Evolutionary conservation across 2,888 invertebrate genomes (phyloP).

Genomic region (Oscheius sp.): DNA sequence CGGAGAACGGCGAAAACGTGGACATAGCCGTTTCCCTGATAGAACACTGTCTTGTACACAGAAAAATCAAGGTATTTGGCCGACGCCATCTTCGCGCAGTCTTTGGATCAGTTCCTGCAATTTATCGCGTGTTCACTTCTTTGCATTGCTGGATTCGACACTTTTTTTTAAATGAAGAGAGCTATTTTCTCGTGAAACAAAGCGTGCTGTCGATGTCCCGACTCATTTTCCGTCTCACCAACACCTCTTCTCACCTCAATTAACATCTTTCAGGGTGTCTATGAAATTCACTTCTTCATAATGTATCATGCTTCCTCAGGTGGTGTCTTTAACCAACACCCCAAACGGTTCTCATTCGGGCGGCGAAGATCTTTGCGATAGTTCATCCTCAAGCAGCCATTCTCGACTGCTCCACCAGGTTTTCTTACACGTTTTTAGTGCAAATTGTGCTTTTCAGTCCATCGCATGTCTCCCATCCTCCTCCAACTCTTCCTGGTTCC

Average conservation of each 20-base stretch:
- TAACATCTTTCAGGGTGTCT: slow-evolving; percentile 18
- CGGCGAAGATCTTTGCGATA: slow-evolving; percentile 19
- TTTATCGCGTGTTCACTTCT: no score
- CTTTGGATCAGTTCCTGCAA: no score
- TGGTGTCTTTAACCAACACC: slow-evolving; percentile 23
- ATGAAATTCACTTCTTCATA: slow-evolving; percentile 18
- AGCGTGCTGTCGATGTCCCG: background rate
- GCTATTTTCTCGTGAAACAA: background rate
- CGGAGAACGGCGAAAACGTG: no score
- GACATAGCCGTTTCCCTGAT: no score
- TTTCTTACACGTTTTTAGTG: background rate
- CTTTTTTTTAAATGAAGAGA: background rate
- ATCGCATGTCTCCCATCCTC: slow-evolving; percentile 19
- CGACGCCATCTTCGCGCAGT: no score
- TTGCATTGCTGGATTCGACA: background rate
- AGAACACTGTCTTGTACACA: no score
- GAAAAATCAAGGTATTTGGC: no score
- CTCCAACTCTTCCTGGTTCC: slow-evolving; percentile 40
- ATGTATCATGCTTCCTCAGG: slow-evolving; percentile 21
- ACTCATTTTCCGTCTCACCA: no score
- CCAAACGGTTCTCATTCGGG: slow-evolving; percentile 16
- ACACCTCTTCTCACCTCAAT: background rate
- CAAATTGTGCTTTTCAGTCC: slow-evolving; percentile 9
- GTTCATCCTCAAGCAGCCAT: slow-evolving; percentile 9
- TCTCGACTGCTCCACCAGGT: slow-evolving; percentile 12